Evolutionary conservation across 2,888 invertebrate genomes (phyloP).

Genomic region (Choristoneura rosaceana): DNA sequence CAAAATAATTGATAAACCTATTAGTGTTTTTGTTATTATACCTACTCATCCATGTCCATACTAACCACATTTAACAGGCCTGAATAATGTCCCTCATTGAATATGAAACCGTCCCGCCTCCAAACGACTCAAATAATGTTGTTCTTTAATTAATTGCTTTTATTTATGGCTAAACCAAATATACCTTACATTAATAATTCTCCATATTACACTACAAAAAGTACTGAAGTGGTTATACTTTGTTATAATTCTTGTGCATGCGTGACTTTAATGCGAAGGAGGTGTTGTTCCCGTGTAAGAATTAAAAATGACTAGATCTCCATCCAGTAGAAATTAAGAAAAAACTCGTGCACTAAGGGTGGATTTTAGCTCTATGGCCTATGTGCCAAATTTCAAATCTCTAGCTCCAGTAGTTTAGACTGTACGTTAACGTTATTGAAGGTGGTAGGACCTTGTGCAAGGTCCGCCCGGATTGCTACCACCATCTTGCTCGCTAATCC

Average conservation of each 20-base stretch:
- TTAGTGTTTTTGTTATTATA: background rate
- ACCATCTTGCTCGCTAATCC: no score
- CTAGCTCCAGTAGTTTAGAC: no score
- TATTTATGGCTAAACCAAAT: conserved; percentile 50
- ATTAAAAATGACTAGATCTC: no score
- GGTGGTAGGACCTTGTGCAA: no score
- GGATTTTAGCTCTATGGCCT: no score
- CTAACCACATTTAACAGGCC: conserved; percentile 17
- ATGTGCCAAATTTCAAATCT: no score
- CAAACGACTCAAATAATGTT: conserved; percentile 46
- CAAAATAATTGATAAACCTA: background rate
- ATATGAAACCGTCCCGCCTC: conserved; percentile 41
- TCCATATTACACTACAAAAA: conserved; percentile 5
- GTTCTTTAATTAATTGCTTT: conserved; percentile 54
- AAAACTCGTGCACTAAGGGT: no score
- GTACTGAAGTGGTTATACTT: background rate
- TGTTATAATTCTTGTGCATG: background rate
- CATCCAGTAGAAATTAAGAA: no score
- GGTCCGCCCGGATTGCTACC: no score
- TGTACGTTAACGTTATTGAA: no score
- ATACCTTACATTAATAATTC: background rate
- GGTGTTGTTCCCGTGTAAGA: no score
- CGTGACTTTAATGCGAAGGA: background rate
- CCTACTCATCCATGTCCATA: background rate
- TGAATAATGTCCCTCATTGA: conserved; percentile 36